Evolutionary conservation across 2,113 vertebrate genomes (phyloP), one percentile per base, ranked within the genome.

Genomic region (Cochlearius cochlearius): DNA sequence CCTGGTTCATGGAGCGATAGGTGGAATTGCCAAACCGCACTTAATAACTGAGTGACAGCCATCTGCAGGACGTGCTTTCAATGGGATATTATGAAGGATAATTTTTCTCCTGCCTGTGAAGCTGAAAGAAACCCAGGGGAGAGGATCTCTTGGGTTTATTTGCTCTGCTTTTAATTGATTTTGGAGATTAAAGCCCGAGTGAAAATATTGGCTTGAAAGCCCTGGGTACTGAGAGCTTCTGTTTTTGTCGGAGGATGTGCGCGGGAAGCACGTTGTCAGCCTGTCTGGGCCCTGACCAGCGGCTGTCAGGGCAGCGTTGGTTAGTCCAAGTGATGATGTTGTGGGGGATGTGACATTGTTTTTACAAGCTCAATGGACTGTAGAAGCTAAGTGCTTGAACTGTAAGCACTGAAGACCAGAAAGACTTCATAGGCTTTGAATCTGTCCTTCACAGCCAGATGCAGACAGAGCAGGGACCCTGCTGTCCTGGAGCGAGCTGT

Each of bases 91-190:
- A 69, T 50, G 74, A 91, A 82, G 55, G 93, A 96, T 97, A n/a
- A 71, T 77, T 92, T 92, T 94, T 77, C 66, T 95, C n/a, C 38
- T 81, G 84, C 43, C 74, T 96, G 50, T 69, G 74, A 82, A 85
- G 77, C 93, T 94, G 81, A 80, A 95, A 95, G 89, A 73, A 95
- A 75, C 73, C 66, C 76, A 38, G 27, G 80, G 66, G 86, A 82
- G 45, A 82, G n/a, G 66, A 76, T 96, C 95, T 88, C 89, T 88
- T 66, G 84, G 89, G 94, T 67, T 94, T 91, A 86, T 92, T 94
- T 95, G 66, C 84, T 95, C 79, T 94, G 94, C 90, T 96, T 96
- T 97, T 95, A 97, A 97, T 97, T 96, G 95, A 97, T 97, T 95
- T 95, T 95, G 45, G 66, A 97, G 97, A 97, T 97, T 94, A 97